These are phyloP conservation scores for Neuroterus valhalla DNA, from an alignment of 1,140 invertebrate species.

Conservation along the genomic window DNA sequence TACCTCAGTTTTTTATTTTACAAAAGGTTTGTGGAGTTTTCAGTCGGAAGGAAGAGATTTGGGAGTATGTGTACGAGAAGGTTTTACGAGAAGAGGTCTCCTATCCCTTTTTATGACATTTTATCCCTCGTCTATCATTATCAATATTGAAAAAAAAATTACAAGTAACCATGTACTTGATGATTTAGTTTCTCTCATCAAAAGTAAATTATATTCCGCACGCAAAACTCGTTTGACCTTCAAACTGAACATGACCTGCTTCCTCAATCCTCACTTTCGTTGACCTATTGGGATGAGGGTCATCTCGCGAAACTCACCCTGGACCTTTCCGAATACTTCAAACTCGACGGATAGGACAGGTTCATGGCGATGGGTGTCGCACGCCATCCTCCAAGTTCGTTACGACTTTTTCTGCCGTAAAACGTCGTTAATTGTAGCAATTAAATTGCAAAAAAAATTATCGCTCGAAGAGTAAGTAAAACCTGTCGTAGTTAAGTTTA, in stretches of 20 bases:
- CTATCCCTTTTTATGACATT: too few relatives aligned
- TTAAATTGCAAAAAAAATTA: background rate
- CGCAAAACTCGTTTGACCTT: conserved; percentile 16
- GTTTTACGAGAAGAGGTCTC: too few relatives aligned
- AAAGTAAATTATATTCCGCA: background rate
- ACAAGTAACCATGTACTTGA: background rate
- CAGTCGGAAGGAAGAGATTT: too few relatives aligned
- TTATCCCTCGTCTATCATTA: too few relatives aligned
- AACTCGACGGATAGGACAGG: conserved; percentile 87
- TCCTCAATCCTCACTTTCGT: conserved; percentile 18
- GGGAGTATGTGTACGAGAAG: too few relatives aligned
- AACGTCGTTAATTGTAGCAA: background rate
- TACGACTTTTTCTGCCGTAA: background rate
- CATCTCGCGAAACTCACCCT: conserved; percentile 78
- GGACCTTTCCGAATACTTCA: conserved; percentile 91
- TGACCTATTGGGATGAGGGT: conserved; percentile 17
- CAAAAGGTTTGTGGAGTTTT: too few relatives aligned
- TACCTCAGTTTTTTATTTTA: too few relatives aligned
- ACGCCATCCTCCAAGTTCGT: conserved; percentile 73
- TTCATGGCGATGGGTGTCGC: conserved; percentile 75
- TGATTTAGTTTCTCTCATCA: background rate
- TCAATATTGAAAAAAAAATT: too few relatives aligned
- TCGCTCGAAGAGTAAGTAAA: conserved; percentile 13
- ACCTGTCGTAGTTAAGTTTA: background rate
- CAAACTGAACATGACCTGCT: conserved; percentile 23